Base-by-base conservation (phyloP, 2,797 vertebrate genomes). In the Falco rusticolus region DNA sequence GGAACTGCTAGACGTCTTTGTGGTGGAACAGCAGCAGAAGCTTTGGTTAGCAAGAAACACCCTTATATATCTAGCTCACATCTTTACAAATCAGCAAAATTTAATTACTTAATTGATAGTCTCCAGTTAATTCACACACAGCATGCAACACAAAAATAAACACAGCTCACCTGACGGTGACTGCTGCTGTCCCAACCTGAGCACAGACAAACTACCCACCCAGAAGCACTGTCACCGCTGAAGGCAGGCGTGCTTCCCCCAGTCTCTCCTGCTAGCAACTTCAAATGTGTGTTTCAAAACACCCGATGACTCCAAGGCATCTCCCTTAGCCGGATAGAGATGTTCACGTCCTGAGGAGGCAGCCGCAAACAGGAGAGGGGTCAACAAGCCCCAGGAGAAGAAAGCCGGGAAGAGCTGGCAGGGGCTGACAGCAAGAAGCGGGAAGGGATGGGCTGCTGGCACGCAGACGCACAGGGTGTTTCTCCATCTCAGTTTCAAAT, bases 241-340 rank as follows among this genome's bases (percentile, higher is more conserved):
- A 45, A 43, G 39, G 63, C 80, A 57, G 59, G 50, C 5, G 16
- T 9, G 74, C 66, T 61, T 8, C 84, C 74, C 48, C 26, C 13
- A 24, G 7, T 21, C 54, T 24, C 34, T 91, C 63, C 82, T 2
- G 39, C 33, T 51, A 39, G 39, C 63, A 37, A 1, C n/a, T 77
- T 5, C 1, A 6, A 14, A 3, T 0, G 21, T 2, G 10, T 0
- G 0, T 48, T 60, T 10, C 53, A 16, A 37, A 74, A 43, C 31
- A 4, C 39, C 43, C 3, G 1, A 9, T 1, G 41, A 25, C 53
- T 39, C 45, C 70, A 29, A 21, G 28, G 28, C 47, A 61, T 5
- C 14, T 56, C 69, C 37, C 41, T 20, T 0, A 3, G 80, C 69
- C 56, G 43, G 59, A 57, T 33, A 8, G 33, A 66, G 63, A 50